Base-by-base conservation (phyloP, 1,140 invertebrate genomes). In the Rhagoletis pomonella region DNA sequence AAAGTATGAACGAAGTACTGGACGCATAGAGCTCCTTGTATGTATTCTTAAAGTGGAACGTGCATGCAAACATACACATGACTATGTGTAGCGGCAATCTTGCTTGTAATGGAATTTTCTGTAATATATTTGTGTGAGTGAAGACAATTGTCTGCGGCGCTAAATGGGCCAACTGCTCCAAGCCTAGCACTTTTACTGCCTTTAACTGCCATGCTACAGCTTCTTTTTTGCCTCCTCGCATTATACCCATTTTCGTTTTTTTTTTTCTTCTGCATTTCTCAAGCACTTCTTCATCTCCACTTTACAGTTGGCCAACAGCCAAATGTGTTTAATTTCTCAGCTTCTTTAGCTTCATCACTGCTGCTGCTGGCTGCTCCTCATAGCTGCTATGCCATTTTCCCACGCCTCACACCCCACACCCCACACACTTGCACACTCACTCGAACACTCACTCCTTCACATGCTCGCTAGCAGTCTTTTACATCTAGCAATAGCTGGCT, bases 321-420 rank as follows among this genome's bases (percentile, higher is more conserved):
- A 81, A 81, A 81, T 81, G 73, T 81, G 73, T 81, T 81, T 81
- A 81, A 81, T 81, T 81, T 81, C 73, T 81, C 73, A 81, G 73
- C 73, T 81, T 55, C 73, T 81, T 81, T 7, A 81, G 73, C 73
- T 42, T 17, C 73, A 58, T 10, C 44, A 58, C 44, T 55, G 64
- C 17, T 62, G 64, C 29, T 67, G 47, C n/a, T 55, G 50, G 44
- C 50, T 50, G 44, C 50, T 55, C n/a, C n/a, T n/a, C n/a, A n/a
- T n/a, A 3, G 29, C 73, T 50, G 19, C 55, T n/a, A 55, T n/a
- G n/a, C 47, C n/a, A 81, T 81, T 81, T 81, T 81, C 73, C 73
- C 73, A 81, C 73, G 73, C 47, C n/a, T 19, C 73, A 50, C 73
- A n/a, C n/a, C n/a, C n/a, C n/a, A n/a, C n/a, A n/a, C n/a, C n/a